phyloP scores from a whole-genome alignment of 2,888 invertebrate genomes.

The Brenthis hecate region DNA sequence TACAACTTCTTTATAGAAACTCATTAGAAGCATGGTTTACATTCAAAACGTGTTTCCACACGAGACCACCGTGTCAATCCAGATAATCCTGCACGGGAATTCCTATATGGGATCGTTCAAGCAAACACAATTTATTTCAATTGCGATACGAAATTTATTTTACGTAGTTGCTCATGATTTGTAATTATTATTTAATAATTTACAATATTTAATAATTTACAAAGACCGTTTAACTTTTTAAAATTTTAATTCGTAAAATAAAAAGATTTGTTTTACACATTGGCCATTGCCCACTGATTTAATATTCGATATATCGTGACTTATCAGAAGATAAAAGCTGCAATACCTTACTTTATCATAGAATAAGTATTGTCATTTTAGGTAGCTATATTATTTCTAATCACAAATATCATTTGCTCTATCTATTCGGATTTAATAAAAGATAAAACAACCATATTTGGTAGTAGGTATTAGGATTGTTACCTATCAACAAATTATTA shows the following conservation, averaged over 20 bases:
- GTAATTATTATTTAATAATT: background rate
- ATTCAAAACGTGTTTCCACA: no score
- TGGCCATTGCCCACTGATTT: background rate
- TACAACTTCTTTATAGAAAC: no score
- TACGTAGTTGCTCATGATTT: no score
- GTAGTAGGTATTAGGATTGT: slow-evolving; percentile 1
- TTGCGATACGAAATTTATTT: no score
- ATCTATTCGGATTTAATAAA: slow-evolving; percentile 15
- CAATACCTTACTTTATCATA: slow-evolving; percentile 27
- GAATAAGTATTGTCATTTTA: slow-evolving; percentile 20
- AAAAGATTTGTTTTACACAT: background rate
- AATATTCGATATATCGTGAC: background rate
- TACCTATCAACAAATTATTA: background rate
- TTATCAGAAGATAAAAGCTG: slow-evolving; percentile 28
- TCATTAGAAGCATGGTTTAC: no score
- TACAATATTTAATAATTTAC: background rate
- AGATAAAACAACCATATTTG: background rate
- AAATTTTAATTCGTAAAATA: no score
- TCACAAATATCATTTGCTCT: slow-evolving; percentile 9
- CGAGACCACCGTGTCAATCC: no score
- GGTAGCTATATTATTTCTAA: slow-evolving; percentile 27
- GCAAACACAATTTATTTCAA: no score
- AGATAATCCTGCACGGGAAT: no score
- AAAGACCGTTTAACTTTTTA: no score
- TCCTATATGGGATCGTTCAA: no score